Evolutionary conservation across 2,113 vertebrate genomes (phyloP), one percentile per base, ranked within the genome.

Genomic region (Percopsis transmontana): DNA sequence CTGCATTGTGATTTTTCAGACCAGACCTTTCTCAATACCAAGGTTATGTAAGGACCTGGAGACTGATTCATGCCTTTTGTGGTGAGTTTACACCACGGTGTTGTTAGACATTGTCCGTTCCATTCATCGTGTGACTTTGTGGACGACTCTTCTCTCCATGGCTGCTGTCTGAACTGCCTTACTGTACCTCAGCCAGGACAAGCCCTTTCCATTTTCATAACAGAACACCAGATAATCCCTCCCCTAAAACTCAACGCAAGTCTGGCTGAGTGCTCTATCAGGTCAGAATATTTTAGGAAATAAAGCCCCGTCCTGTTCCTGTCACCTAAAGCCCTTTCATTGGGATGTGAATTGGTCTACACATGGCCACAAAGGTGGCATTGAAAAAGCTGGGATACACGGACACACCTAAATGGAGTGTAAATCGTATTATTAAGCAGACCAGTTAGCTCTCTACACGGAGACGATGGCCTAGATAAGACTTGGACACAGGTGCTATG

Each of bases 1-100:
- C 79, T 74, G 68, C 65, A 47, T 80, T 82, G 74, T 74, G 47
- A 76, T 62, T 65, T 59, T 80, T 71, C 62, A 77, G 60, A 24
- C 58, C 58, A 58, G 68, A 21, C 72, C 58, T 41, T 38, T 59
- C 54, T 68, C 58, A 74, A 77, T 70, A 70, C 40, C 41, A 71
- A 24, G 20, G 24, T 48, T 54, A 8, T 68, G 20, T 23, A 42
- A 48, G 33, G 58, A 54, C 38, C 52, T 54, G 54, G 20, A 19
- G 8, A 45, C 40, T 11, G 10, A 53, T 23, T 18, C 48, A 51
- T 13, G 1, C 3, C 15, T 7, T 48, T 15, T 10, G 9, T 0
- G 10, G 38, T 59, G 53, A 4, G 40, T 7, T 74, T 51, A 44
- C 0, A 44, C 20, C 5, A 23, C 13, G 14, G 52, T 33, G 39